Percentiles rank a stretch among this genome's conserved stretches.
phyloP scores from a whole-genome alignment of 30 jellyfish, hydroid and myxozoan species.

The Sanderia malayensis region DNA sequence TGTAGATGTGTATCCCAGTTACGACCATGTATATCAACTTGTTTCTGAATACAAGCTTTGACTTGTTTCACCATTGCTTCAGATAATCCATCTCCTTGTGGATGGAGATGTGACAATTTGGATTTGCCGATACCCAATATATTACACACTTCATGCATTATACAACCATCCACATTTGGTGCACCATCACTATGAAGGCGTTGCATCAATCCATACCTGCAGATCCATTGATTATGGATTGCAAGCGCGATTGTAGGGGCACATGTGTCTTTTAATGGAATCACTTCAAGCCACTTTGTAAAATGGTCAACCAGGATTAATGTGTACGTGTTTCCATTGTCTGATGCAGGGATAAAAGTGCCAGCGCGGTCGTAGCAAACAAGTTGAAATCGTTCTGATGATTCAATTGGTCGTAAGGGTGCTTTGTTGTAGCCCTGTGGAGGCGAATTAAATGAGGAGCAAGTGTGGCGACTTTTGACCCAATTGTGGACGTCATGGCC shows the following conservation, averaged over 20 bases:
- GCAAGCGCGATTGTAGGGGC: constrained; percentile 43
- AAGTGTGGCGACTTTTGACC: constrained; percentile 8
- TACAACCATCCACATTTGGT: constrained; percentile 31
- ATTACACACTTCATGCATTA: constrained; percentile 17
- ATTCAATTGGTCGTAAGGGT: constrained; percentile 26
- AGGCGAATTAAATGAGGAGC: constrained; percentile 22
- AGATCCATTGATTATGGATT: constrained; percentile 29
- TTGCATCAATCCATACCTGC: constrained; percentile 30
- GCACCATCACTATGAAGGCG: constrained; percentile 41
- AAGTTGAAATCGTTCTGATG: constrained; percentile 14
- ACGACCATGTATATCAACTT: constrained; percentile 22
- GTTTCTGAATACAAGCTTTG: constrained; percentile 40
- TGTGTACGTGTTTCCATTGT: constrained; percentile 11
- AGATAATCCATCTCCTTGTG: constrained; percentile 35
- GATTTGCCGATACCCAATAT: constrained; percentile 27
- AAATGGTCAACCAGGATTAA: constrained; percentile 25
- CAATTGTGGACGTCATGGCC: constrained; percentile 3
- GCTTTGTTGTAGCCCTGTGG: constrained; percentile 35
- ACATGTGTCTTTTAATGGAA: constrained; percentile 11
- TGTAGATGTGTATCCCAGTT: constrained; percentile 29
- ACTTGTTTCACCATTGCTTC: constrained; percentile 45
- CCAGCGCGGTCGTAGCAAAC: constrained; percentile 36
- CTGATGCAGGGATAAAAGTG: constrained; percentile 12
- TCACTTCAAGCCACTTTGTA: constrained; percentile 13
- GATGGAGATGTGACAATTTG: constrained; percentile 19